A percentile compares a stretch with the other conserved stretches of the same genome.
Conservation (phyloP, 2,888 invertebrate species). For the Rhabditoides inermis region DNA sequence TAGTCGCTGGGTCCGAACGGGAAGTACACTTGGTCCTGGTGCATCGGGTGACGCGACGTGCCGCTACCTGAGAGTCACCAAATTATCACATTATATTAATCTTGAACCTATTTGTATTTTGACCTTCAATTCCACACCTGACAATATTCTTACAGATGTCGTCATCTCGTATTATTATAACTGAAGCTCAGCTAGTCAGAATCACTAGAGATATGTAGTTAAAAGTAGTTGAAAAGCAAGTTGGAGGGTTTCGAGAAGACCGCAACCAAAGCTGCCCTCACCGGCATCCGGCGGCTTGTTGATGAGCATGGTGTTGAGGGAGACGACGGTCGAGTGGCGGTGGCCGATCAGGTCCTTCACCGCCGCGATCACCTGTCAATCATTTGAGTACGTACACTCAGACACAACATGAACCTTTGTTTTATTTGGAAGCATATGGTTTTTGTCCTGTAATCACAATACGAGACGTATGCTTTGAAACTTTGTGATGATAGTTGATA, state of each 20-base stretch:
- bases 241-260: conserved; percentile 1
- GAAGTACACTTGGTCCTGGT: conserved; percentile 76
- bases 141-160: too few relatives aligned
- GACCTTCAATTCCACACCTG: too few relatives aligned
- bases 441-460: not conserved
- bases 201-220: too few relatives aligned
- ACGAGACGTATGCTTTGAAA: not conserved
- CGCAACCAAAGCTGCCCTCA: conserved; percentile 17
- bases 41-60: conserved; percentile 56
- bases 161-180: too few relatives aligned
- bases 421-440: not conserved
- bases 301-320: conserved; percentile 77
- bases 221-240: not conserved
- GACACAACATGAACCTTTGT: not conserved
- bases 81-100: not conserved
- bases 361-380: conserved; percentile 61
- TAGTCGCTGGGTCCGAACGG: conserved; percentile 71
- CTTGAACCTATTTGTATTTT: not conserved
- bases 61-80: conserved; percentile 50
- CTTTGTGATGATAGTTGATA: not conserved
- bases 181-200: too few relatives aligned
- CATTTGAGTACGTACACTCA: not conserved
- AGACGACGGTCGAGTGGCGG: conserved; percentile 61
- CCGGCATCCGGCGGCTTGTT: conserved; percentile 77
- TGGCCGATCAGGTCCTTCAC: conserved; percentile 66